These are phyloP conservation scores for Ceratosolen fusciceps DNA, from an alignment of 1,140 invertebrate genomes.

Conservation along the genomic window DNA sequence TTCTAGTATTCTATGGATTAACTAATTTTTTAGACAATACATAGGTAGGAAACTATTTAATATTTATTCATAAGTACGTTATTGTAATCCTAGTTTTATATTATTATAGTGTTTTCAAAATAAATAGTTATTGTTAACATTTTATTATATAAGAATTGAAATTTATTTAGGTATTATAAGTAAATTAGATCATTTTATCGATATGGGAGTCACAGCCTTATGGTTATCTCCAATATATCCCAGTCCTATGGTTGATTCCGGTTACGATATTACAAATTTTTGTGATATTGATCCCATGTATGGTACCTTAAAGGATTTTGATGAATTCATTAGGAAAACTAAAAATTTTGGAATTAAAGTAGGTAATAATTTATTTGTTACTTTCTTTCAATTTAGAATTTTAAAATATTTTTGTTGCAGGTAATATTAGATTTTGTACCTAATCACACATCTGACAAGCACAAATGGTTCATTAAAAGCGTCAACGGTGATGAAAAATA, in stretches of 20 bases:
- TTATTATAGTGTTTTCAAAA: no score
- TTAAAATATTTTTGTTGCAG: neutral
- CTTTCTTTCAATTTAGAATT: no score
- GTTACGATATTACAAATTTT: conserved; percentile 54
- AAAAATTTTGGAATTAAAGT: conserved; percentile 58
- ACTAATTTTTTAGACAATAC: no score
- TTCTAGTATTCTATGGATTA: no score
- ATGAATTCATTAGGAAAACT: conserved; percentile 64
- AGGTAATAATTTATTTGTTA: neutral
- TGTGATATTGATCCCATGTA: conserved; percentile 68
- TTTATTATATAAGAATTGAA: no score
- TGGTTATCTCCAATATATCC: conserved; percentile 76
- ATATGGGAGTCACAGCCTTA: conserved; percentile 77
- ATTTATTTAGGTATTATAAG: conserved; percentile 57
- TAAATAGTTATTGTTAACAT: no score
- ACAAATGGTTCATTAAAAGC: conserved; percentile 80
- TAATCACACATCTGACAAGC: conserved; percentile 73
- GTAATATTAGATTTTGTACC: conserved; percentile 3
- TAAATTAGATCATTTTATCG: conserved; percentile 76
- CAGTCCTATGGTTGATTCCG: conserved; percentile 75
- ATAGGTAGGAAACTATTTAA: no score
- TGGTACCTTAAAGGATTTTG: neutral
- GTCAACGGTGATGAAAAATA: conserved; percentile 73
- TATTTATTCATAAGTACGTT: no score
- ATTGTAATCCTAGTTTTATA: no score